Evolutionary conservation across 2,113 vertebrate genomes (phyloP).

Genomic region (Phrynocephalus versicolor): DNA sequence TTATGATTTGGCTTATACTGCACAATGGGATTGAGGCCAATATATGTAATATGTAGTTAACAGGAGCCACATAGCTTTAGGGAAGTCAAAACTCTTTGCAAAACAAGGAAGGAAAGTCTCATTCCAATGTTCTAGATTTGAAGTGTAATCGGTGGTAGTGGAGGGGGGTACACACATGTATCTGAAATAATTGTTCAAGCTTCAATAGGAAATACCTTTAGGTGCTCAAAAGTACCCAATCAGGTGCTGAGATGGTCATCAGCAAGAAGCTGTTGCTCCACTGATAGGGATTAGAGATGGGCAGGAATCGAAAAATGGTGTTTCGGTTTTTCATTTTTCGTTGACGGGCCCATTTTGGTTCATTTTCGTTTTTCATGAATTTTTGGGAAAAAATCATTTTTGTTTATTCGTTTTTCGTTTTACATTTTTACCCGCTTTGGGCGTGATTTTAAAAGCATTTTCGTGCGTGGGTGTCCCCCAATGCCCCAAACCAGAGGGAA

Average conservation of each 20-base stretch:
- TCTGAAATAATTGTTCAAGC: conserved; percentile 3
- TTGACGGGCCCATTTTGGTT: too few species aligned
- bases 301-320: too few species aligned
- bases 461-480: too few species aligned
- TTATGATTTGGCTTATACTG: too few species aligned
- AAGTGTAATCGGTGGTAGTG: background rate
- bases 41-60: background rate
- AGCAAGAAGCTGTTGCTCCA: conserved; percentile 29
- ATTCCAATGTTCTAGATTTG: conserved; percentile 17
- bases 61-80: background rate
- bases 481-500: too few species aligned
- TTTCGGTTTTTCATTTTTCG: too few species aligned
- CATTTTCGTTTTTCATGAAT: too few species aligned
- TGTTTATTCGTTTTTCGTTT: too few species aligned
- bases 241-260: background rate
- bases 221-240: background rate
- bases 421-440: too few species aligned
- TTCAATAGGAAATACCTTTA: background rate
- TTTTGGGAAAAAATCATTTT: too few species aligned
- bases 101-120: conserved; percentile 4
- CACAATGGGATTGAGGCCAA: too few species aligned
- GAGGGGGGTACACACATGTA: background rate
- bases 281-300: conserved; percentile 47
- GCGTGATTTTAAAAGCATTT: too few species aligned
- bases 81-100: conserved; percentile 44